Conservation (phyloP, 2,888 invertebrate genomes). For the Pomacea canaliculata region DNA sequence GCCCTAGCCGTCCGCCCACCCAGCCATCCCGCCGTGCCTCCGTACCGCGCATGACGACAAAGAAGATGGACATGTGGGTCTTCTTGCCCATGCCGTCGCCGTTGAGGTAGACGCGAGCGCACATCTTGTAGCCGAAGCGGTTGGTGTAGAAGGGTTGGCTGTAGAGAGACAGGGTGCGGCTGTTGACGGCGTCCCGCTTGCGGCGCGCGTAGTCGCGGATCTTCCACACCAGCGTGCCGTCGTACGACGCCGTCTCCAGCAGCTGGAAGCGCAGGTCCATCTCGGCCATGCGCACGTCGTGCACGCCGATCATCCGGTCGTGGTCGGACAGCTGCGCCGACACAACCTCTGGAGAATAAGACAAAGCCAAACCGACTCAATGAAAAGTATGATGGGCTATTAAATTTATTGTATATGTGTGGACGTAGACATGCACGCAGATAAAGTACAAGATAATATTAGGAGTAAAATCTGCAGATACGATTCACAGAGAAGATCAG, state of each 20-base stretch:
- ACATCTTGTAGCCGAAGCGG: slow-evolving; percentile 66
- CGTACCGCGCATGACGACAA: slow-evolving; percentile 59
- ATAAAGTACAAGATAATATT: too few relatives aligned
- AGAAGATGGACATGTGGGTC: slow-evolving; percentile 63
- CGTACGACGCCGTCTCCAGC: slow-evolving; percentile 57
- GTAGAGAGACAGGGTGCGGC: slow-evolving; percentile 58
- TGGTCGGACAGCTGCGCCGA: slow-evolving; percentile 30
- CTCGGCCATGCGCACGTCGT: slow-evolving; percentile 55
- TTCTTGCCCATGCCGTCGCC: slow-evolving; percentile 67
- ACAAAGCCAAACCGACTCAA: too few relatives aligned
- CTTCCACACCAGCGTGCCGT: slow-evolving; percentile 65
- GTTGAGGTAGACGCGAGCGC: slow-evolving; percentile 65
- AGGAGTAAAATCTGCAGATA: too few relatives aligned
- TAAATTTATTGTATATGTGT: too few relatives aligned
- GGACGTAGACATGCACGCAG: too few relatives aligned
- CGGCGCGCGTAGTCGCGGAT: slow-evolving; percentile 56
- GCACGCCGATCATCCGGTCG: slow-evolving; percentile 44
- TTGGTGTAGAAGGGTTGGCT: slow-evolving; percentile 66
- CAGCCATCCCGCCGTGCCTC: not conserved
- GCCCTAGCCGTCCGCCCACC: too few relatives aligned
- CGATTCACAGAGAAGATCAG: too few relatives aligned
- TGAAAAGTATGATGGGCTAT: too few relatives aligned
- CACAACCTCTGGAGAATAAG: slow-evolving; percentile 13
- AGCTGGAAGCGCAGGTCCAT: slow-evolving; percentile 61
- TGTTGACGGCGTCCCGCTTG: slow-evolving; percentile 55